phyloP scores from a whole-genome alignment of 2,888 invertebrate genomes.

The Cistogaster globosa region DNA sequence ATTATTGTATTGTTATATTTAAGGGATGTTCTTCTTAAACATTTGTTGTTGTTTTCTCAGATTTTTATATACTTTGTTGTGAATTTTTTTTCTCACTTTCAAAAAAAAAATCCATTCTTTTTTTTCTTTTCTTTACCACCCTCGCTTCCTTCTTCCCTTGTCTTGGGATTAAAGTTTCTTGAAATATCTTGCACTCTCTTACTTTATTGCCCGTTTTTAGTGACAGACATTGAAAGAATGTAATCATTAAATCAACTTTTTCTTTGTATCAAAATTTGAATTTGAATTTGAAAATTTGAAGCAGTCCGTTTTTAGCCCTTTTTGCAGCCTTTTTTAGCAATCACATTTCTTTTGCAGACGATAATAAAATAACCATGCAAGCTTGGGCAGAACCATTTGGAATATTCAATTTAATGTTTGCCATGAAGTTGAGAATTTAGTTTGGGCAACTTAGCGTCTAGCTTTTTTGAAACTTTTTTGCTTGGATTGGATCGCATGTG shows the following conservation, averaged over 20 bases:
- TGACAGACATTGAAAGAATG: conserved; percentile 33
- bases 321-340: too few species aligned
- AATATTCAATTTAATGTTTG: too few species aligned
- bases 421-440: too few species aligned
- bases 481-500: too few species aligned
- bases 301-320: too few species aligned
- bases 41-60: conserved; percentile 57
- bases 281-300: too few species aligned
- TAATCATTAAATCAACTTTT: not conserved
- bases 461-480: too few species aligned
- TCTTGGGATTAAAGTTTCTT: conserved; percentile 51
- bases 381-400: too few species aligned
- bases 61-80: conserved; percentile 66
- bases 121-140: conserved; percentile 47
- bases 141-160: conserved; percentile 29
- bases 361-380: too few species aligned
- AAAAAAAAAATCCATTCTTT: conserved; percentile 27
- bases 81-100: conserved; percentile 52
- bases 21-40: conserved; percentile 68
- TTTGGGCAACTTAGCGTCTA: too few species aligned
- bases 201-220: conserved; percentile 32
- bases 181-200: conserved; percentile 54
- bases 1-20: conserved; percentile 62
- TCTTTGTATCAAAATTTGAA: not conserved
- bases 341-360: too few species aligned